Conservation (phyloP, 2,888 invertebrate species). For the Cheilosia vernalis region DNA sequence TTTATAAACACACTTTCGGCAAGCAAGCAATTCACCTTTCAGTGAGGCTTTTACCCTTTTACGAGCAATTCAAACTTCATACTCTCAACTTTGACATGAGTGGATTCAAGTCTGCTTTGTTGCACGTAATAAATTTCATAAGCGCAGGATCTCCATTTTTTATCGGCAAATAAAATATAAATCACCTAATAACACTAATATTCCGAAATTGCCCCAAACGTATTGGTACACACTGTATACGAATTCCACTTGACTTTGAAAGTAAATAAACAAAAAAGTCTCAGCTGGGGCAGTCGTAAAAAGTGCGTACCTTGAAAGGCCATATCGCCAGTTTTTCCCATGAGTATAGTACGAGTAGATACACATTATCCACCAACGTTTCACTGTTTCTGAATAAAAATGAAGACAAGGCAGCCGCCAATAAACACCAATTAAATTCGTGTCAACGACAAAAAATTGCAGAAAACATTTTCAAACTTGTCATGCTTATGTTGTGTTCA, state of each 20-base stretch:
- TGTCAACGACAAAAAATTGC: conserved; percentile 54
- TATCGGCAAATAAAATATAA: conserved; percentile 60
- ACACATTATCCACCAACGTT: neutral
- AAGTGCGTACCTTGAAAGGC: conserved; percentile 36
- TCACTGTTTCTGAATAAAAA: neutral
- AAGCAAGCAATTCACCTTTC: no score
- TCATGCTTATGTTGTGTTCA: conserved; percentile 5
- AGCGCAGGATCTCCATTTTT: conserved; percentile 27
- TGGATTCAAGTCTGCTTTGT: conserved; percentile 6
- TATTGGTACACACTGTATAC: conserved; percentile 7
- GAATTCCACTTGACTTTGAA: neutral
- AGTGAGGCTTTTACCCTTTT: no score
- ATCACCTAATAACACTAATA: conserved; percentile 52
- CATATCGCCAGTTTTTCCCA: neutral
- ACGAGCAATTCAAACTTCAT: neutral
- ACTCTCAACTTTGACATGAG: neutral
- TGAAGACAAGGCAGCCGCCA: conserved; percentile 36
- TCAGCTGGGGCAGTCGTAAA: conserved; percentile 43
- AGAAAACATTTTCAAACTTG: conserved; percentile 38
- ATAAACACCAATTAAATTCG: conserved; percentile 71
- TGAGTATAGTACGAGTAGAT: no score
- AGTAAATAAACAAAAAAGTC: conserved; percentile 33
- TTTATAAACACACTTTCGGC: no score
- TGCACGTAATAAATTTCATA: conserved; percentile 42
- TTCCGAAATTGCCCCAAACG: conserved; percentile 26